A percentile compares a stretch with the other conserved stretches of the same genome.
These are phyloP conservation scores for Luehdorfia chinensis DNA, from an alignment of 1,140 invertebrate species.

Conservation along the genomic window DNA sequence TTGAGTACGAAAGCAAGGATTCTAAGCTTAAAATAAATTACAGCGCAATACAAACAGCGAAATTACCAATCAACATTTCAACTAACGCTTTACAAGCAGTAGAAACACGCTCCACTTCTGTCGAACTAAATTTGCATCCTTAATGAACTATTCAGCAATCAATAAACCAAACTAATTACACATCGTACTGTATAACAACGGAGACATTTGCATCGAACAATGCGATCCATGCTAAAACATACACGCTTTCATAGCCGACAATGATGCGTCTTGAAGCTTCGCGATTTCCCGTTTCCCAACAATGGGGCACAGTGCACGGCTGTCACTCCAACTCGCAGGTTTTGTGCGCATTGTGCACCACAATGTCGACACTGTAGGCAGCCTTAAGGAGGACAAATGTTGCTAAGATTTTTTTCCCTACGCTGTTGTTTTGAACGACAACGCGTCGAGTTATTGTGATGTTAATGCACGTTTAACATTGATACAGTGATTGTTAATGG, in stretches of 20 bases:
- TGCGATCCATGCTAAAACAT: slow-evolving; percentile 10
- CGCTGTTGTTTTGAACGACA: slow-evolving; percentile 23
- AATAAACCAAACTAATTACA: slow-evolving; percentile 15
- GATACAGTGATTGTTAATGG: slow-evolving; percentile 11
- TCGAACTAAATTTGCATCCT: no score
- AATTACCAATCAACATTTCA: no score
- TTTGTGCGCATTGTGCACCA: slow-evolving; percentile 21
- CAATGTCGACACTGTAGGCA: slow-evolving; percentile 22
- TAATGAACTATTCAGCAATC: slow-evolving; percentile 11
- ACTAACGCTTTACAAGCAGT: no score
- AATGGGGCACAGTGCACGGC: slow-evolving; percentile 18
- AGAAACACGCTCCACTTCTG: no score
- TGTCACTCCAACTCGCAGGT: slow-evolving; percentile 22
- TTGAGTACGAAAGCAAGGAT: no score
- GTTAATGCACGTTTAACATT: slow-evolving; percentile 25
- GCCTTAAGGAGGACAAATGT: slow-evolving; percentile 20
- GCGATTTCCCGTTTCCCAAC: slow-evolving; percentile 27
- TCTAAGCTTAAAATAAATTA: no score
- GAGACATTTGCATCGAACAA: slow-evolving; percentile 10
- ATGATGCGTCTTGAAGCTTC: slow-evolving; percentile 14
- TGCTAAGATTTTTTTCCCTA: slow-evolving; percentile 31
- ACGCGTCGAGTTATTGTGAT: slow-evolving; percentile 24
- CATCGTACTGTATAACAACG: slow-evolving; percentile 9
- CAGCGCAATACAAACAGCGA: no score
- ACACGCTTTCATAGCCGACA: slow-evolving; percentile 12